Evolutionary conservation across 2,113 vertebrate species (phyloP).

Genomic region (Craseonycteris thonglongyai): DNA sequence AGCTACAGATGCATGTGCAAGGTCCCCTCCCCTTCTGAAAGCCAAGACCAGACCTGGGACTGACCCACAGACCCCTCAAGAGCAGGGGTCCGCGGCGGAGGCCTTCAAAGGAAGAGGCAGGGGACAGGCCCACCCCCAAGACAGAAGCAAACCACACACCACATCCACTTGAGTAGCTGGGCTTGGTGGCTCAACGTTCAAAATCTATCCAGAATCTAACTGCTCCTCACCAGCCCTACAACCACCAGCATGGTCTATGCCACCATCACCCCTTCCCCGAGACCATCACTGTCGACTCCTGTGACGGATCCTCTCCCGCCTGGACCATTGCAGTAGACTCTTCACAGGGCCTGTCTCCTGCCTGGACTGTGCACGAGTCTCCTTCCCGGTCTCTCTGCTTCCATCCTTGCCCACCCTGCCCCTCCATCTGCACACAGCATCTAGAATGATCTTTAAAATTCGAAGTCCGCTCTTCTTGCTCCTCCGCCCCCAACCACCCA

Average conservation of each 20-base stretch:
- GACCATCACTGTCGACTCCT: too few species aligned
- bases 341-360: neutral
- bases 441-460: neutral
- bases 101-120: neutral
- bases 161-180: neutral
- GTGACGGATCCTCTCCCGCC: neutral
- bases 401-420: too few species aligned
- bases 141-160: neutral
- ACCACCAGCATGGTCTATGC: neutral
- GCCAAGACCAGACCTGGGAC: neutral
- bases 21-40: neutral
- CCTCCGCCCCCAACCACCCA: neutral
- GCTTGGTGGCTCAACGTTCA: neutral
- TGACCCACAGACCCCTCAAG: neutral
- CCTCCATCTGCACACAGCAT: neutral
- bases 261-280: rapidly evolving
- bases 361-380: neutral
- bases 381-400: neutral
- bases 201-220: neutral
- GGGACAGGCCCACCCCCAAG: neutral
- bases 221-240: rapidly evolving
- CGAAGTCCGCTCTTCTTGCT: rapidly evolving
- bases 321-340: neutral
- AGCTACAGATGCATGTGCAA: too few species aligned
- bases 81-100: neutral